These are phyloP conservation scores for Stenodema calcarata DNA, from an alignment of 2,888 invertebrate species.

Conservation along the genomic window DNA sequence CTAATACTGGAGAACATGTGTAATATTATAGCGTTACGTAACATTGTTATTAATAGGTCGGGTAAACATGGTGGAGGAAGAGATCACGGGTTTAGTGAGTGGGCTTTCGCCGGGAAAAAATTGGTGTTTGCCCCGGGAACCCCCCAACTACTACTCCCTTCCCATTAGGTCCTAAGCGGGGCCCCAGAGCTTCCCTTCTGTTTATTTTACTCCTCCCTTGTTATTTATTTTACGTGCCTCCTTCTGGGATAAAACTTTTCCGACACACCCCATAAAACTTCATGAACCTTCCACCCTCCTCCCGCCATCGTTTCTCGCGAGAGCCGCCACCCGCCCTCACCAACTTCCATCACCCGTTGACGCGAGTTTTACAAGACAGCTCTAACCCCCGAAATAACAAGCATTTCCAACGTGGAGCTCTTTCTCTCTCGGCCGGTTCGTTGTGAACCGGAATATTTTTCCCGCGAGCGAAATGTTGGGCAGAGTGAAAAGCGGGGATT, in stretches of 20 bases:
- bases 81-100: background rate
- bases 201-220: constrained; percentile 1
- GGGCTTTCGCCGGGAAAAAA: background rate
- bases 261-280: constrained; percentile 21
- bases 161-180: background rate
- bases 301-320: background rate
- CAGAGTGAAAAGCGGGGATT: background rate
- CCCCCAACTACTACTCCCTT: background rate
- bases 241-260: constrained; percentile 9
- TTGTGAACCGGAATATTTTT: background rate
- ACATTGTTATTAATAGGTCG: background rate
- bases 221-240: constrained; percentile 19
- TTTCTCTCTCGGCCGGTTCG: background rate
- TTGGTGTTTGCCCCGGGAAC: background rate
- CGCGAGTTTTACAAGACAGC: constrained; percentile 16
- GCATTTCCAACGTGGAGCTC: background rate
- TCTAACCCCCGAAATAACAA: background rate
- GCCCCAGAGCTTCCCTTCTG: background rate
- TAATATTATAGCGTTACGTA: background rate
- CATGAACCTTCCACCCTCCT: constrained; percentile 16
- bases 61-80: background rate
- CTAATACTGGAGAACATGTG: background rate
- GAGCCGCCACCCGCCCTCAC: background rate
- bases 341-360: background rate
- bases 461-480: background rate